These are phyloP conservation scores for Auanema freiburgensis DNA, from an alignment of 2,888 invertebrate genomes.

Conservation along the genomic window DNA sequence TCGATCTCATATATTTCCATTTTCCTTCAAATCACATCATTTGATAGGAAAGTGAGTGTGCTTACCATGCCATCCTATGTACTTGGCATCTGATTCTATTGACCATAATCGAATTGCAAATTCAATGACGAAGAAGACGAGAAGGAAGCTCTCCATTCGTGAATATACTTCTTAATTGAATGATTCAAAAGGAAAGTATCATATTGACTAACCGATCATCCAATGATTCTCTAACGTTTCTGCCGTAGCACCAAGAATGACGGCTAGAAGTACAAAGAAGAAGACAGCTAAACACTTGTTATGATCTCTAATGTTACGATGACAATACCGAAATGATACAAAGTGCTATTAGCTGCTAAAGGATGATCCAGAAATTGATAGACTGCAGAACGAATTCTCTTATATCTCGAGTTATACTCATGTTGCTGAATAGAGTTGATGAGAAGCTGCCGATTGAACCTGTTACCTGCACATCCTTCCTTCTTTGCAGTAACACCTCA, in stretches of 20 bases:
- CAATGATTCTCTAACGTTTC: conserved; percentile 25
- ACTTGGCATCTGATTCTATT: conserved; percentile 51
- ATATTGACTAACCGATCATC: background rate
- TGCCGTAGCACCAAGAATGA: conserved; percentile 38
- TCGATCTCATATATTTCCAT: conserved; percentile 36
- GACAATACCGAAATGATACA: conserved; percentile 41
- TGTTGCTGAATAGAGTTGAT: conserved; percentile 6
- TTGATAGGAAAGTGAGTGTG: background rate
- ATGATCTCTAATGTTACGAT: background rate
- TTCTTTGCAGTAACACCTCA: conserved; percentile 8
- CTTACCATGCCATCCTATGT: conserved; percentile 41
- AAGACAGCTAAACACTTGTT: conserved; percentile 30
- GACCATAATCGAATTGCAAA: conserved; percentile 54
- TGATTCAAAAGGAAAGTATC: background rate
- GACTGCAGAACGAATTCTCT: conserved; percentile 32
- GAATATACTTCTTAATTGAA: conserved; percentile 25
- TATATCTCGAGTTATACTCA: conserved; percentile 13
- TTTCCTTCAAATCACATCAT: conserved; percentile 28
- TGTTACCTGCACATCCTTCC: conserved; percentile 19
- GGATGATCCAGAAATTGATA: conserved; percentile 52
- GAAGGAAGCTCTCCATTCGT: conserved; percentile 45
- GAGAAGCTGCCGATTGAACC: no score
- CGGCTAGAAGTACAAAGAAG: conserved; percentile 29
- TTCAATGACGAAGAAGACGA: conserved; percentile 50
- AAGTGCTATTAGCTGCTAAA: conserved; percentile 33